phyloP scores from a whole-genome alignment of 2,888 invertebrate species.

The Clanis bilineata region DNA sequence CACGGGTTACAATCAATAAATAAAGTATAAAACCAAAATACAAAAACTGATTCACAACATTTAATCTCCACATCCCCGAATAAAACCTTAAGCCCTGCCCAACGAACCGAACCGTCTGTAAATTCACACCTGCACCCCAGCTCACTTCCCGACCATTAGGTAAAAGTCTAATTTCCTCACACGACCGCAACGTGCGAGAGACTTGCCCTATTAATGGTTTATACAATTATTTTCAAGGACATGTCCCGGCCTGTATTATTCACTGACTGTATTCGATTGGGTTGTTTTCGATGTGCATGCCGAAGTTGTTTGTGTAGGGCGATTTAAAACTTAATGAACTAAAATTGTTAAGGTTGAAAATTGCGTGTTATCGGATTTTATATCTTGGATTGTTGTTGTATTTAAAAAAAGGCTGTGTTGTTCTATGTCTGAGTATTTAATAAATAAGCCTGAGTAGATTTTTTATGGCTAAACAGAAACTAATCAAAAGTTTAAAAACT shows the following conservation, averaged over 20 bases:
- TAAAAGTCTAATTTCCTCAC: constrained; percentile 19
- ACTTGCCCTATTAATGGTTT: constrained; percentile 44
- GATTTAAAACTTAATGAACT: no score
- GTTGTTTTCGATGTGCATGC: background rate
- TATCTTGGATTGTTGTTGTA: no score
- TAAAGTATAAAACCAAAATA: background rate
- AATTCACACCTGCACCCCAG: constrained; percentile 7
- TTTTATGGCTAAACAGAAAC: no score
- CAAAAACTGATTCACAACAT: background rate
- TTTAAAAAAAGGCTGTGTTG: no score
- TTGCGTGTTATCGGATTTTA: no score
- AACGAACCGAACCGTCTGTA: background rate
- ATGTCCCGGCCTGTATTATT: constrained; percentile 15
- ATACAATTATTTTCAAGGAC: constrained; percentile 41
- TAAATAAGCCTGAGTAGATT: no score
- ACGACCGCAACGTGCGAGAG: constrained; percentile 27
- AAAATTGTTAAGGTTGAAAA: no score
- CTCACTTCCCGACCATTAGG: constrained; percentile 18
- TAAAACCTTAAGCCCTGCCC: background rate
- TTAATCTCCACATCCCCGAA: background rate
- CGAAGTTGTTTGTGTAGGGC: background rate
- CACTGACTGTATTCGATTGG: constrained; percentile 2
- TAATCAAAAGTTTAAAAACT: no score
- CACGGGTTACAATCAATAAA: no score
- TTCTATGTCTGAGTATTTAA: no score